Percentiles rank a stretch among this genome's conserved stretches.
Evolutionary conservation across 2,797 vertebrate species (phyloP).

Genomic region (Macropus fuliginosus): DNA sequence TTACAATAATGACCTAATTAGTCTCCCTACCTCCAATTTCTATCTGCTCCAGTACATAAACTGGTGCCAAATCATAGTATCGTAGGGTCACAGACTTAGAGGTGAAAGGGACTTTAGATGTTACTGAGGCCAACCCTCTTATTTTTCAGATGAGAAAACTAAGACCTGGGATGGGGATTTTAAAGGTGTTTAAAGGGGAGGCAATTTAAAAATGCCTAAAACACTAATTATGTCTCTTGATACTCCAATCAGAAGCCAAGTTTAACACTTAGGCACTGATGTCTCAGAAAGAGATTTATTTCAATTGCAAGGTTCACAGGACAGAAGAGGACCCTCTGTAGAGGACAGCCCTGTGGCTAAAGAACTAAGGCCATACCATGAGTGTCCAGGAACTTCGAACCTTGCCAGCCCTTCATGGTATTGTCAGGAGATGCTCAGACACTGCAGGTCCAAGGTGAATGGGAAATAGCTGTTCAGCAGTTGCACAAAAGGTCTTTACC

Average conservation of each 20-base stretch:
- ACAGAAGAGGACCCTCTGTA: neutral
- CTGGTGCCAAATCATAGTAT: neutral
- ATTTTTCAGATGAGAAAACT: neutral
- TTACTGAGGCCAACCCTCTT: neutral
- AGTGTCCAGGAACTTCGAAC: neutral
- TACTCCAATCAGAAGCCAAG: neutral
- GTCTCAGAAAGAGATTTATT: neutral
- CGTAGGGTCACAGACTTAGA: neutral
- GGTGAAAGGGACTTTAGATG: neutral
- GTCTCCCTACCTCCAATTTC: too few relatives aligned
- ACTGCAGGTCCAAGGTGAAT: neutral
- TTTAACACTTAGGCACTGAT: neutral
- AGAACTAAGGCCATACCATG: neutral
- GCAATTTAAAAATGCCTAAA: neutral
- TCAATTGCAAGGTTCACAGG: neutral
- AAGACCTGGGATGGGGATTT: neutral
- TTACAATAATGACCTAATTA: too few relatives aligned
- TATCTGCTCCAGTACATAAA: too few relatives aligned
- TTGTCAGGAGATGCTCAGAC: neutral
- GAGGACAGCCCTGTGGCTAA: neutral
- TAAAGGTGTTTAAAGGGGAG: too few relatives aligned
- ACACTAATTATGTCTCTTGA: neutral
- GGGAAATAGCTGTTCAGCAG: neutral
- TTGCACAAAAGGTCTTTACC: neutral
- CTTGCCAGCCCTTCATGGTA: neutral